Conservation (phyloP, 2,113 vertebrate genomes). For the Sinocyclocheilus anshuiensis region DNA sequence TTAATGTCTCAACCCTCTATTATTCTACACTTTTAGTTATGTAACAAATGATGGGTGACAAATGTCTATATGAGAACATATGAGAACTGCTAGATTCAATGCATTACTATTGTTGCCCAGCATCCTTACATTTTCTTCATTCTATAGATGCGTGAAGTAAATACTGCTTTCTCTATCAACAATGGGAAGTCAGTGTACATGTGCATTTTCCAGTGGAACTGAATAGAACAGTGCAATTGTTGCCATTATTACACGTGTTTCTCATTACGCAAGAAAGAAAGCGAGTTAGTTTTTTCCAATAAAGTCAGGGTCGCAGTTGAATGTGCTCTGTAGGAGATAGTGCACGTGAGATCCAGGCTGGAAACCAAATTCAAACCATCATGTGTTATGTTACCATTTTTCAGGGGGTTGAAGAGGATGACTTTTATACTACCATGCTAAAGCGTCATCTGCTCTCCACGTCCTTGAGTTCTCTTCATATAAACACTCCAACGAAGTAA, state of each 20-base stretch:
- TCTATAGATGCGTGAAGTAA: not conserved
- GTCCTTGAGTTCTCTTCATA: slow-evolving; percentile 9
- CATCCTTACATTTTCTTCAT: slow-evolving; percentile 9
- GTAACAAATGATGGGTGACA: not conserved
- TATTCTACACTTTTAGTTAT: not conserved
- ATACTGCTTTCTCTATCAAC: not conserved
- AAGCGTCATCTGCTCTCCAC: not conserved
- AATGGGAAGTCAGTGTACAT: not conserved
- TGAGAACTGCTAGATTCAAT: not conserved
- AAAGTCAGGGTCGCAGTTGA: not conserved
- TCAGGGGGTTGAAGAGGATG: not conserved
- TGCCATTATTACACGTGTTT: not conserved
- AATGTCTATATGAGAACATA: not conserved
- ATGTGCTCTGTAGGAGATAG: not conserved
- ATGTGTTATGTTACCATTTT: slow-evolving; percentile 19
- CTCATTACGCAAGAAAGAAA: not conserved
- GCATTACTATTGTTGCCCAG: not conserved
- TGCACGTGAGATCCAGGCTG: not conserved
- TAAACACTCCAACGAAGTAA: slow-evolving; percentile 7
- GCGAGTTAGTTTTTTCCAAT: not conserved
- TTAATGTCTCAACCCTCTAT: not conserved
- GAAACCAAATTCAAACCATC: not conserved
- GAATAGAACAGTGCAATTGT: not conserved
- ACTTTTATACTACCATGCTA: not conserved
- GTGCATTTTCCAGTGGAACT: not conserved